Base-by-base conservation (phyloP, 2,113 vertebrate genomes). In the Rhinolophus ferrumequinum region DNA sequence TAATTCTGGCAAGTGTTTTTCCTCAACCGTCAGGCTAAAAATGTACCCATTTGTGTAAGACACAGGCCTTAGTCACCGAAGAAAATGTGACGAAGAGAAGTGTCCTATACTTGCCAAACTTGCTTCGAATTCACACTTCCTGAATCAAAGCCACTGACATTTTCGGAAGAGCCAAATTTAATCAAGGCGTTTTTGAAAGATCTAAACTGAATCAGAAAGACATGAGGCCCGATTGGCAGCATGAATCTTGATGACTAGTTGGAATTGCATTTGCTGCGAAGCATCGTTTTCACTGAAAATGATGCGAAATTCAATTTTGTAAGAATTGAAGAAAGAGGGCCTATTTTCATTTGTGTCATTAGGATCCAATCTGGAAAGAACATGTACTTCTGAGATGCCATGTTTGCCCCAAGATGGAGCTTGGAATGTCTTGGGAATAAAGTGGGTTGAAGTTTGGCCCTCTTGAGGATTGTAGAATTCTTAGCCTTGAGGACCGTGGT, bases 131-230 rank as follows among this genome's bases (percentile, higher is more conserved):
- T 97, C 73, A 76, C 91, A 86, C 94, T 95, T 93, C 54, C 95
- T 82, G 69, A 95, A 66, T 95, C 93, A 88, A 94, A 96, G 94
- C 76, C 75, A 24, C 77, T 95, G 97, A 93, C 93, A 47, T 94
- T 96, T 96, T 93, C 58, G n/a, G 94, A 88, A 93, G 93, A 95
- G 93, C 96, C 95, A 96, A 94, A 97, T 97, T 95, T 96, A 97
- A 97, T 97, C 81, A 62, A 91, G 95, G 81, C 72, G 0, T 93
- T 96, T 93, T 86, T 8, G 15, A 89, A 88, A 73, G 95, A 88
- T 81, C 35, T 62, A 72, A 92, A 90, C 41, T 5, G 85, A 90
- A 92, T 96, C 88, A 82, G 88, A 81, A 62, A 91, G 85, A 22
- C 60, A 26, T 0, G 24, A 92, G 41, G 69, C 33, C 88, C 62